phyloP scores from a whole-genome alignment of 2,113 vertebrate species.

The Synchiropus splendidus region DNA sequence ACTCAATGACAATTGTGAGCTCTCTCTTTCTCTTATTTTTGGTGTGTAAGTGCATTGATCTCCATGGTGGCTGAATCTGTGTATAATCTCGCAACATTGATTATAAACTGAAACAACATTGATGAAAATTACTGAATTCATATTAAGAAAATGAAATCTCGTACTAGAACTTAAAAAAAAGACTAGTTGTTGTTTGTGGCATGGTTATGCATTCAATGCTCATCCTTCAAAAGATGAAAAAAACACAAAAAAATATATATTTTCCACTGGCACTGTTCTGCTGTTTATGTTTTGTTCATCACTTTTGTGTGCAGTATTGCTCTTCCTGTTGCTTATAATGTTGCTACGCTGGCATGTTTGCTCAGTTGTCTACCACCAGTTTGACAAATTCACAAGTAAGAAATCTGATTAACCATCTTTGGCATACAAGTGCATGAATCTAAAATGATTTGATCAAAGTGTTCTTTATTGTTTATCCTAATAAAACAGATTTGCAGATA shows the following conservation, averaged over 20 bases:
- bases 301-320: slow-evolving; percentile 85
- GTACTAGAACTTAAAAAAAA: slow-evolving; percentile 68
- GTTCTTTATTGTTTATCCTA: slow-evolving; percentile 77
- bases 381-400: slow-evolving; percentile 14
- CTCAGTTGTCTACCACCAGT: slow-evolving; percentile 80
- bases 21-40: slow-evolving; percentile 66
- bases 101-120: slow-evolving; percentile 70
- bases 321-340: slow-evolving; percentile 63
- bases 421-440: slow-evolving; percentile 46
- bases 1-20: slow-evolving; percentile 88
- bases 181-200: slow-evolving; percentile 90
- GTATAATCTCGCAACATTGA: slow-evolving; percentile 83
- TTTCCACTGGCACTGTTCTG: slow-evolving; percentile 80
- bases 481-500: slow-evolving; percentile 56
- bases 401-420: slow-evolving; percentile 10
- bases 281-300: slow-evolving; percentile 54
- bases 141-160: slow-evolving; percentile 66
- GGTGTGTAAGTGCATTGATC: slow-evolving; percentile 87
- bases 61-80: slow-evolving; percentile 72
- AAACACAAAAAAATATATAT: slow-evolving; percentile 31
- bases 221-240: slow-evolving; percentile 76
- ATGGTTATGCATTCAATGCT: slow-evolving; percentile 96
- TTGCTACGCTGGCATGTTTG: slow-evolving; percentile 74
- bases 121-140: slow-evolving; percentile 54
- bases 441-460: slow-evolving; percentile 63